Evolutionary conservation across 2,797 vertebrate genomes (phyloP).

Genomic region (Nothura maculosa): DNA sequence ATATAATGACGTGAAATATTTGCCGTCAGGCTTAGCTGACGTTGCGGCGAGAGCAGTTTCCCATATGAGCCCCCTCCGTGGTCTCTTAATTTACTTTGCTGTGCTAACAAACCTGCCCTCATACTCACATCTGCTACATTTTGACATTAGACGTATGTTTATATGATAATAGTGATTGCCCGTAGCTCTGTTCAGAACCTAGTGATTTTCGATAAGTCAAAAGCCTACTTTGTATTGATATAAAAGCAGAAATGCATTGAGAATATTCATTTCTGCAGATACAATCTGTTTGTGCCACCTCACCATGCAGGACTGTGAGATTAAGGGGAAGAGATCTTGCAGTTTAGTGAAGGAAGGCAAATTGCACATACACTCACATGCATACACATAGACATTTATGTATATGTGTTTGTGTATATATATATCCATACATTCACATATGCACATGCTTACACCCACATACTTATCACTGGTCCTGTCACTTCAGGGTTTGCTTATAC

Average conservation of each 20-base stretch:
- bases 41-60: not conserved
- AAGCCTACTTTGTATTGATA: not conserved
- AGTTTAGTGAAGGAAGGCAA: not conserved
- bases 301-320: not conserved
- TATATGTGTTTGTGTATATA: not conserved
- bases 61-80: not conserved
- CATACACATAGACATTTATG: not conserved
- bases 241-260: not conserved
- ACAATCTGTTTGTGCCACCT: not conserved
- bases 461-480: not conserved
- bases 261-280: not conserved
- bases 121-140: not conserved
- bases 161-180: not conserved
- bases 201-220: not conserved
- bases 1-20: not conserved
- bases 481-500: not conserved
- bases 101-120: not conserved
- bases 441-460: fast-evolving
- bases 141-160: not conserved
- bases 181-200: not conserved
- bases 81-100: not conserved
- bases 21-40: not conserved
- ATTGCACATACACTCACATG: fast-evolving
- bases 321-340: conserved; percentile 1
- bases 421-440: fast-evolving